Percentiles rank a stretch among this genome's conserved stretches.
Conservation (phyloP, 2,888 invertebrate species). For the Lordiphosa andalusiaca region DNA sequence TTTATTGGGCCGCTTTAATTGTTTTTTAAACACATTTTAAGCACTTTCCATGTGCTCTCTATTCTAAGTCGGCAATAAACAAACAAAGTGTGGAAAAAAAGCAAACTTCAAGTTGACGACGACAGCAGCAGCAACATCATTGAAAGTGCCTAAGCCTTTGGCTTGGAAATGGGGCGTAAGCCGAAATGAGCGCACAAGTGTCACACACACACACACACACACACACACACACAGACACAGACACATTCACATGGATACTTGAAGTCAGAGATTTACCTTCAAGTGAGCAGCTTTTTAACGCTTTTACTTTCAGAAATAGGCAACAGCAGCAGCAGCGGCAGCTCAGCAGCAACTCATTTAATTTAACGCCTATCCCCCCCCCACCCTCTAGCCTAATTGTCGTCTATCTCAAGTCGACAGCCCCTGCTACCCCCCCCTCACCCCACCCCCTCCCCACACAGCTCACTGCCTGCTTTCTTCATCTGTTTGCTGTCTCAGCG, state of each 20-base stretch:
- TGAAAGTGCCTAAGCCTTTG: constrained; percentile 20
- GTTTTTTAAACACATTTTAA: constrained; percentile 70
- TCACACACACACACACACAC: constrained; percentile 21
- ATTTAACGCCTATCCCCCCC: constrained; percentile 47
- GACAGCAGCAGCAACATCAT: constrained; percentile 14
- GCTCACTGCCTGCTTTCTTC: constrained; percentile 1
- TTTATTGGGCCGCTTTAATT: constrained; percentile 36
- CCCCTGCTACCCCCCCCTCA: constrained; percentile 1
- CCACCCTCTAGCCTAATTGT: constrained; percentile 59
- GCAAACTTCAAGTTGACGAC: constrained; percentile 14
- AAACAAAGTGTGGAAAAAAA: constrained; percentile 41
- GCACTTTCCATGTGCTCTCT: constrained; percentile 30
- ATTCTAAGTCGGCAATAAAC: constrained; percentile 41
- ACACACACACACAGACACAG: constrained; percentile 3
- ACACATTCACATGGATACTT: constrained; percentile 30
- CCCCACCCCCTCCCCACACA: too few species aligned
- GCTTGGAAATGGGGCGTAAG: constrained; percentile 33
- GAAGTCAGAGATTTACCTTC: constrained; percentile 59
- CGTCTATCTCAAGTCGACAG: constrained; percentile 63
- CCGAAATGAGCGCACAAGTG: constrained; percentile 34
- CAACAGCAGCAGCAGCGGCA: constrained; percentile 17
- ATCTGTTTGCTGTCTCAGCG: constrained; percentile 70
- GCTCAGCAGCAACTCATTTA: constrained; percentile 57
- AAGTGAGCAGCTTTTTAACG: constrained; percentile 72
- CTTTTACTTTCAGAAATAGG: constrained; percentile 56